Evolutionary conservation across 2,797 vertebrate species (phyloP), one percentile per base, ranked within the genome.

Genomic region (Accipiter fasciatus): DNA sequence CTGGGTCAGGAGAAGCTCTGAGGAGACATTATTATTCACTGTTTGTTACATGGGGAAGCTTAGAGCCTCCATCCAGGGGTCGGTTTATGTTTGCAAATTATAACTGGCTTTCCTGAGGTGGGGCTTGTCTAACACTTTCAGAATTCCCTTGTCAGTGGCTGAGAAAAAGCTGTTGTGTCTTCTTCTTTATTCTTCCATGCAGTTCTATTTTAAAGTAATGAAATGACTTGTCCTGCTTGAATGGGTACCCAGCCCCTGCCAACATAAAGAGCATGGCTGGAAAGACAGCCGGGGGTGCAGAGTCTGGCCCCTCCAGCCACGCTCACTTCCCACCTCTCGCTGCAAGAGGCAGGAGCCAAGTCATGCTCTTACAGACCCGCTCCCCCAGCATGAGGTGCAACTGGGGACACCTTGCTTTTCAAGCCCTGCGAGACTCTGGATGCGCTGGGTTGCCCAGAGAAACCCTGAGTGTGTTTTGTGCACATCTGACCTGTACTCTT

Each of bases 331-430:
- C n/a, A 11, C 9, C 17, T 61, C 39, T 54, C 0, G 0, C 52
- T 66, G 44, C 22, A 44, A 61, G 54, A 21, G 84, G 33, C 31
- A 66, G 76, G 11, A 83, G 13, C 28, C 44, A 54, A 65, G 14
- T 14, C 1, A 12, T 64, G 35, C 11, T 59, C 66, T 24, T 26
- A 18, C 37, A 65, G 57, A 52, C 39, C 21, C 0, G 0, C 8
- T 70, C 3, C 31, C 31, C 17, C 0, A 0, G 35, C 50, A 46
- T 3, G 35, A 49, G 24, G 6, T 31, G 13, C 33, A 26, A 15
- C n/a, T 13, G 28, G n/a, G 65, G 29, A 33, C 24, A 13, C 15
- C 33, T 71, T 47, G 15, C 3, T 22, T 58, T 47, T 69, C 22
- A 7, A 47, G 29, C 14, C 10, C 11, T 37, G 20, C 0, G 2